Evolutionary conservation across 2,113 vertebrate species (phyloP).

Genomic region (Leptodactylus fuscus): DNA sequence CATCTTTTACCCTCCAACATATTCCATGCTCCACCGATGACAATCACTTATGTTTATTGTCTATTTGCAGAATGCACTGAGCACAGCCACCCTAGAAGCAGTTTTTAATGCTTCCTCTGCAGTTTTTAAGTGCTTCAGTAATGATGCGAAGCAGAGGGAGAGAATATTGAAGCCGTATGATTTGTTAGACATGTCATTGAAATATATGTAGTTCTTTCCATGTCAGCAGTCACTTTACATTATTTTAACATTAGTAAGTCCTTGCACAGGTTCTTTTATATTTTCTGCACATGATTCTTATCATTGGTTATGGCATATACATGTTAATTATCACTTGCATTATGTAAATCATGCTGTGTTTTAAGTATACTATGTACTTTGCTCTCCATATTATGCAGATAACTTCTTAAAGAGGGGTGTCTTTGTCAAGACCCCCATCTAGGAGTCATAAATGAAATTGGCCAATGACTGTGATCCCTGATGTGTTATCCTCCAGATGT

Average conservation of each 20-base stretch:
- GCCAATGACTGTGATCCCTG: no score
- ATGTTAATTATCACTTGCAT: not conserved
- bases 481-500: no score
- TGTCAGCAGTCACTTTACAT: slow-evolving; percentile 48
- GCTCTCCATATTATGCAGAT: no score
- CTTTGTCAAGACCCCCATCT: no score
- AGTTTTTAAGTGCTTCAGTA: slow-evolving; percentile 60
- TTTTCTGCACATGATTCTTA: not conserved
- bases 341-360: no score
- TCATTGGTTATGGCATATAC: not conserved
- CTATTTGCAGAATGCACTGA: slow-evolving; percentile 52
- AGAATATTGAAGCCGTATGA: slow-evolving; percentile 46
- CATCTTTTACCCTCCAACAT: slow-evolving; percentile 45
- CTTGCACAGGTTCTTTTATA: slow-evolving; percentile 14
- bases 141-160: slow-evolving; percentile 56
- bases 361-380: no score
- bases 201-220: slow-evolving; percentile 26
- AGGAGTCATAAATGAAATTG: no score
- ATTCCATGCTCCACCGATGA: slow-evolving; percentile 54
- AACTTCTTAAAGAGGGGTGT: no score
- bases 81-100: slow-evolving; percentile 41
- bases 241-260: slow-evolving; percentile 39
- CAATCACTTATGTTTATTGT: slow-evolving; percentile 59
- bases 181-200: slow-evolving; percentile 33
- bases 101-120: slow-evolving; percentile 55